A percentile compares a stretch with the other conserved stretches of the same genome.
Evolutionary conservation across 1,140 invertebrate genomes (phyloP).

Genomic region (Drosophila aff.): DNA sequence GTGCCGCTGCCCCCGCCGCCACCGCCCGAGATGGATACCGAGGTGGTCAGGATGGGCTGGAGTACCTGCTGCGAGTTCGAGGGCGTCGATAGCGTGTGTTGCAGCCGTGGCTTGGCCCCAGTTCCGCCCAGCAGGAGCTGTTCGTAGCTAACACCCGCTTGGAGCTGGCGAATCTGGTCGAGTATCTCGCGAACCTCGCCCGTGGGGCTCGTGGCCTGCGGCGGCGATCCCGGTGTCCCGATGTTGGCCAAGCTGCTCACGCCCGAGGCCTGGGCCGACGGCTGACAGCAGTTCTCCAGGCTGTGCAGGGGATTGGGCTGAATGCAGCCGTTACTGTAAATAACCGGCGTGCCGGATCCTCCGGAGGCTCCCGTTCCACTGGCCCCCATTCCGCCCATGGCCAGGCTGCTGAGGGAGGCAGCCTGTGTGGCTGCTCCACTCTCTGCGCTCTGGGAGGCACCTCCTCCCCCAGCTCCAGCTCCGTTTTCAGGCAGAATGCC

Average conservation of each 20-base stretch:
- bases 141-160: constrained; percentile 81
- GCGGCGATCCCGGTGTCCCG: constrained; percentile 89
- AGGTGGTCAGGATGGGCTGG: constrained; percentile 38
- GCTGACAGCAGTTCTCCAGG: constrained; percentile 78
- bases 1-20: background rate
- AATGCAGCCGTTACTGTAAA: constrained; percentile 71
- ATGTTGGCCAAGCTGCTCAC: constrained; percentile 88
- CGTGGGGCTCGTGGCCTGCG: constrained; percentile 91
- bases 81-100: constrained; percentile 72
- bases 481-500: constrained; percentile 18
- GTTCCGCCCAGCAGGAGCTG: constrained; percentile 55
- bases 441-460: constrained; percentile 10
- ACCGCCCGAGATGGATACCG: constrained; percentile 20
- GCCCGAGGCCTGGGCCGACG: constrained; percentile 87
- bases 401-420: constrained; percentile 58
- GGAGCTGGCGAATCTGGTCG: constrained; percentile 89
- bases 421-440: constrained; percentile 54
- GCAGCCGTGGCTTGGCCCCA: constrained; percentile 55
- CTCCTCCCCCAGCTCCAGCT: constrained; percentile 3
- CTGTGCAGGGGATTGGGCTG: constrained; percentile 77
- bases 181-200: constrained; percentile 89
- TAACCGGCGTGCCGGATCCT: constrained; percentile 53
- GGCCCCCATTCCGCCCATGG: constrained; percentile 41
- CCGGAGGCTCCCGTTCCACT: constrained; percentile 10
- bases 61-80: constrained; percentile 42